Base-by-base conservation (phyloP, 1,140 invertebrate genomes). In the Pseudomyrmex cubaensis region DNA sequence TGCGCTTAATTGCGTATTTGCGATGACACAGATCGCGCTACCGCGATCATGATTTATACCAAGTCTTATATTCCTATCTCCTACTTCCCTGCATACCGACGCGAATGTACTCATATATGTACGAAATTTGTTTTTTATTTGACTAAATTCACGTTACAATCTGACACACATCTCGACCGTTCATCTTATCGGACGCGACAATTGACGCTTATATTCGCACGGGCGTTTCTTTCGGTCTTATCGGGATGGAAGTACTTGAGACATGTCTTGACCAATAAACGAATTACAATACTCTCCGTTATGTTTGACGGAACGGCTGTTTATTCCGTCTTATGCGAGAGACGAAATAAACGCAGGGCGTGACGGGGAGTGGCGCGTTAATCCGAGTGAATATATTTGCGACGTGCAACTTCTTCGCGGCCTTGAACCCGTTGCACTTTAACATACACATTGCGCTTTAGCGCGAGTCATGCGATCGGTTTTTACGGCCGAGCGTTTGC, bases 311-410 rank as follows among this genome's bases (percentile, higher is more conserved):
- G 78, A 72, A 22, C 20, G 4, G 61, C 75, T 44, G 25, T 25
- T 25, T 25, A 25, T 25, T 35, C 35, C 5, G 35, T 35, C 35
- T 35, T 66, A 78, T 76, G 13, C 67, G 9, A 22, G 67, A 44
- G 62, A 77, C 63, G 46, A 66, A 59, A 84, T 89, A 90, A 86
- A 87, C 76, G 83, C 83, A 84, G 85, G 90, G 89, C 82, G 89
- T 89, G 85, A 73, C 89, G 87, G 63, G 86, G 88, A 85, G 85
- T 88, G 85, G 90, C 82, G 77, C 62, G 78, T 72, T 87, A 85
- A 70, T 84, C 80, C 64, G 85, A 87, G 66, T 82, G 83, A 88
- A 84, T 75, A 35, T 35, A 70, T 77, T 69, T 17, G 63, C 82
- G 66, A 78, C 72, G 12, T 20, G 64, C 25, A 25, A 12, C 10